Evolutionary conservation across 1,140 invertebrate species (phyloP), one percentile per base, ranked within the genome.

Genomic region (Metopolophium dirhodum): DNA sequence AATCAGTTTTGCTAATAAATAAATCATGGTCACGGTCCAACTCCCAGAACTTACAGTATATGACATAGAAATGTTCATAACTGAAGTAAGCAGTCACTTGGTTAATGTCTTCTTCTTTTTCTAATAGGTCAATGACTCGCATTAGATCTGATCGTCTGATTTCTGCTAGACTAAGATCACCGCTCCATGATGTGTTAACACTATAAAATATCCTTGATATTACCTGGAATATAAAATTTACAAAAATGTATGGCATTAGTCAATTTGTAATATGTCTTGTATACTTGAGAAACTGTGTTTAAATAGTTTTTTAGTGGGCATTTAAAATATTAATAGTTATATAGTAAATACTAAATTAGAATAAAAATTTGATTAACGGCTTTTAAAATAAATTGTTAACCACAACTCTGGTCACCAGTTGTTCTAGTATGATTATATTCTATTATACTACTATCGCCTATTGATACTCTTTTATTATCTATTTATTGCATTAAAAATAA

Each of bases 31-130:
- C 99, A 94, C 98, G 97, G 95, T 99, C 99, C 94, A 99, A 95
- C 95, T 99, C 99, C 99, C 99, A 99, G 95, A 99, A 99, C 96
- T 99, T 99, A 96, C 99, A 99, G 95, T 99, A 99, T 95, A 99
- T 99, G 45, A 99, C 99, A 96, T 99, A 99, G 95, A 99, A 99
- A 96, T 99, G 99, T 95, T 99, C 99, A 95, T 99, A 99, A 95
- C 98, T 99, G 96, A 99, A 99, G 95, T 98, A 99, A 94, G 99
- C 98, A 94, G 98, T 99, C 86, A 99, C 97, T 96, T 98, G 97
- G 96, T 99, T 99, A 94, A 99, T 99, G 95, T 99, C 99, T 94
- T 99, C 98, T 95, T 99, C 98, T 94, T 98, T 97, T 95, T 98
- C 97, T 57, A 98, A 96, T 45, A 98, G 94, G 94, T 97, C 96